These are phyloP conservation scores for Corythornis madagascariensis DNA, from an alignment of 2,113 vertebrate species.

Conservation along the genomic window DNA sequence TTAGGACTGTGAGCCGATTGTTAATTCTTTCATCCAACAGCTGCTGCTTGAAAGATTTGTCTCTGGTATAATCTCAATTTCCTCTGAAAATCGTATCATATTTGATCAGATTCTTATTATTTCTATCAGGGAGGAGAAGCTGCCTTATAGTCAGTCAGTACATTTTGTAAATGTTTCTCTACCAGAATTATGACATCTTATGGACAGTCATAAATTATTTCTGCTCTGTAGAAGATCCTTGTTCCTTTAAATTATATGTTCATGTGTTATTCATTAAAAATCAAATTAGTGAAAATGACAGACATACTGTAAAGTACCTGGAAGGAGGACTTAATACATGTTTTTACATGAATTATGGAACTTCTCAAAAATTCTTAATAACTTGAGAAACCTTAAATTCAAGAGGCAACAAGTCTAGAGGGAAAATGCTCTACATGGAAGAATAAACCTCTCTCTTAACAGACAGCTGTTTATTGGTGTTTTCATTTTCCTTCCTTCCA, in stretches of 20 bases:
- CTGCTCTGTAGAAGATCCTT: not conserved
- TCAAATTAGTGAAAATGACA: not conserved
- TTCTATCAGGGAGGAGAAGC: not conserved
- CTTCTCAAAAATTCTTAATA: not conserved
- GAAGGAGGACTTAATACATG: not conserved
- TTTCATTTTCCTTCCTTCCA: not conserved
- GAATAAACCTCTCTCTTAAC: not conserved
- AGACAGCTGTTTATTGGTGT: not conserved
- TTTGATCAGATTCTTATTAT: not conserved
- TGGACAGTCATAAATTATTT: not conserved
- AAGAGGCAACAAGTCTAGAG: not conserved
- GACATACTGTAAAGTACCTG: not conserved
- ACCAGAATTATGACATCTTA: not conserved
- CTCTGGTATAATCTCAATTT: not conserved
- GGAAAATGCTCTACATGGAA: not conserved
- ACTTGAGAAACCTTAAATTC: not conserved
- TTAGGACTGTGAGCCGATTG: fast-evolving
- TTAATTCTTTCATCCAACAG: not conserved
- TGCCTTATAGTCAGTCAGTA: not conserved
- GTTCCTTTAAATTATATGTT: not conserved
- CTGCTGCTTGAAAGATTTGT: not conserved
- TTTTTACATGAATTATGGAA: not conserved
- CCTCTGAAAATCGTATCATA: not conserved
- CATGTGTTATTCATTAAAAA: not conserved
- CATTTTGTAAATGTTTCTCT: not conserved